These are phyloP conservation scores for Aleiodes alternator DNA, from an alignment of 2,888 invertebrate species.

Conservation along the genomic window DNA sequence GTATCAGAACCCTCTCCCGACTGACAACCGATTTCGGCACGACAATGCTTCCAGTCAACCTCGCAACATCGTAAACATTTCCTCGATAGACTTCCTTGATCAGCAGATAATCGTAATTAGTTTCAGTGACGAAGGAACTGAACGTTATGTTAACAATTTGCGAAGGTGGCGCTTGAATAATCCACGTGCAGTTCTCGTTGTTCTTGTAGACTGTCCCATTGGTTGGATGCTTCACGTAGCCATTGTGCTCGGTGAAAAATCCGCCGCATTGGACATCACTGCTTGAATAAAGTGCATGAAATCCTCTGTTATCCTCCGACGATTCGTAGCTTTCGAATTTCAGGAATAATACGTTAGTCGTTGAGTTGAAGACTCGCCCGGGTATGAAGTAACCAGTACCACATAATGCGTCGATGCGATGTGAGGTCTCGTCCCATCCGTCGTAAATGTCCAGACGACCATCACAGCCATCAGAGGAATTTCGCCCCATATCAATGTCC, in stretches of 20 bases:
- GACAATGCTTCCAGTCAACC: background rate
- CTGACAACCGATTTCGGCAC: background rate
- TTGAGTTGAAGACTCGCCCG: conserved; percentile 3
- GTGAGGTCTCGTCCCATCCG: conserved; percentile 7
- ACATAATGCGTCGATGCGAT: background rate
- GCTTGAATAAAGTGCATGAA: conserved; percentile 11
- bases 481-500: background rate
- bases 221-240: background rate
- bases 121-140: background rate
- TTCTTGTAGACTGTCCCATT: background rate
- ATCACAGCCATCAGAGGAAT: conserved; percentile 4
- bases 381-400: conserved; percentile 14
- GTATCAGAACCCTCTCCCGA: background rate
- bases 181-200: conserved; percentile 3
- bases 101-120: background rate
- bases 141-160: background rate
- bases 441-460: conserved; percentile 15
- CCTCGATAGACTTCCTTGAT: conserved; percentile 4
- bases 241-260: background rate
- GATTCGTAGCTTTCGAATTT: conserved; percentile 19
- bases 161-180: too few relatives aligned
- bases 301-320: background rate
- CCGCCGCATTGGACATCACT: background rate
- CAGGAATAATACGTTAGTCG: conserved; percentile 5
- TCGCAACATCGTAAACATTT: background rate